Evolutionary conservation across 2,113 vertebrate genomes (phyloP), one percentile per base, ranked within the genome.

Genomic region (Hymenochirus boettgeri): DNA sequence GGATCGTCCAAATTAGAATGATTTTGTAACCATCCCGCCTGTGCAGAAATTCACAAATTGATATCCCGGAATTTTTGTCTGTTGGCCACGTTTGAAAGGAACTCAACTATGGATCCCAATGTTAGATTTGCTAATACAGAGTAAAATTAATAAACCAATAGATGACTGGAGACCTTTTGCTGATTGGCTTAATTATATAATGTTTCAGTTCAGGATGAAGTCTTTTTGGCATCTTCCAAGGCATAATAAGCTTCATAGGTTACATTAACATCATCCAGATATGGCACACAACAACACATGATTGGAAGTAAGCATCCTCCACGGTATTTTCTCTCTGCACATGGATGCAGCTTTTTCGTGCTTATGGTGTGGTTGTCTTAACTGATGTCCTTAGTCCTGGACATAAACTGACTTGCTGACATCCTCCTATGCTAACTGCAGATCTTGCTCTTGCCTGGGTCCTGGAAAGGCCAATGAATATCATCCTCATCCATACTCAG

Each of bases 371-470:
- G 0, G 51, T 70, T 0, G 75, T 6, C 0, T 7, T 75, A 18
- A n/a, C 15, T 66, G 21, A 47, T 17, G 33, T 63, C 25, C 51
- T 27, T 21, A 3, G 31, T 76, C 27, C 73, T 86, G 0, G 80
- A 81, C 59, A 97, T 70, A 17, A 81, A 86, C 65, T 96, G 92
- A 29, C 86, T 87, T 1, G 56, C 69, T 2, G 95, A 12, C 95
- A 98, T 0, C 95, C 95, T 0, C 84, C 90, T 23, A 95, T 79
- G 0, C 95, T 12, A 98, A 86, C 84, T 98, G 95, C 21, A 96
- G 84, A 80, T 97, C 95, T 64, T 93, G 93, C 69, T 95, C 92
- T 0, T 88, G n/a, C n/a, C n/a, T n/a, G n/a, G n/a, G n/a, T n/a
- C n/a, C 83, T 0, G 82, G 79, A 69, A 92, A 93, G 31, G 93